A percentile compares a stretch with the other conserved stretches of the same genome.
Conservation (phyloP, 2,113 vertebrate genomes). For the Hypocryptadius cinnamomeus region DNA sequence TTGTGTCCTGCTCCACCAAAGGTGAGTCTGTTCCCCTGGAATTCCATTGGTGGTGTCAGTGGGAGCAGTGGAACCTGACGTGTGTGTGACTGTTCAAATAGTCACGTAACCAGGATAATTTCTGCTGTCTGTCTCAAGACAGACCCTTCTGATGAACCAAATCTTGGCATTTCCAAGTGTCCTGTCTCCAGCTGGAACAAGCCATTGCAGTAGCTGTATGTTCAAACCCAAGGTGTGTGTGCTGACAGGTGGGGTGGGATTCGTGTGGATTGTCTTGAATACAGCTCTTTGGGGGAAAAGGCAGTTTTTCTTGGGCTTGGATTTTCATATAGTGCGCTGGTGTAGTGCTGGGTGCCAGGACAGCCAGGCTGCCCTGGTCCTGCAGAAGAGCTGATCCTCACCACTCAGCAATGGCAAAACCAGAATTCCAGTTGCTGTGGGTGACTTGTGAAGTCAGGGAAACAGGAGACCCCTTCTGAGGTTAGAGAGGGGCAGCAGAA, state of each 20-base stretch:
- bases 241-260: neutral
- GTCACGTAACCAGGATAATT: neutral
- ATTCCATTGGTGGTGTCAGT: neutral
- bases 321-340: neutral
- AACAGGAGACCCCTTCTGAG: neutral
- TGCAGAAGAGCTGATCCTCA: neutral
- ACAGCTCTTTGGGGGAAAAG: neutral
- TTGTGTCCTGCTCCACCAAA: neutral
- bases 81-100: neutral
- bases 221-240: neutral
- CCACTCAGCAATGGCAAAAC: neutral
- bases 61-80: neutral
- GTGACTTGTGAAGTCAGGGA: neutral
- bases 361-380: neutral
- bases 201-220: neutral
- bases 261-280: fast-evolving
- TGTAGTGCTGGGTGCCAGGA: neutral
- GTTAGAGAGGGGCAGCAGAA: neutral
- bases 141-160: neutral
- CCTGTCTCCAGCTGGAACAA: neutral
- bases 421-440: neutral
- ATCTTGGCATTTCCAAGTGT: neutral
- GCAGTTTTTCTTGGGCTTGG: neutral
- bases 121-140: neutral
- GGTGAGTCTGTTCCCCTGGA: neutral